Conservation (phyloP, 2,888 invertebrate genomes). For the Halictus quadricinctus region DNA sequence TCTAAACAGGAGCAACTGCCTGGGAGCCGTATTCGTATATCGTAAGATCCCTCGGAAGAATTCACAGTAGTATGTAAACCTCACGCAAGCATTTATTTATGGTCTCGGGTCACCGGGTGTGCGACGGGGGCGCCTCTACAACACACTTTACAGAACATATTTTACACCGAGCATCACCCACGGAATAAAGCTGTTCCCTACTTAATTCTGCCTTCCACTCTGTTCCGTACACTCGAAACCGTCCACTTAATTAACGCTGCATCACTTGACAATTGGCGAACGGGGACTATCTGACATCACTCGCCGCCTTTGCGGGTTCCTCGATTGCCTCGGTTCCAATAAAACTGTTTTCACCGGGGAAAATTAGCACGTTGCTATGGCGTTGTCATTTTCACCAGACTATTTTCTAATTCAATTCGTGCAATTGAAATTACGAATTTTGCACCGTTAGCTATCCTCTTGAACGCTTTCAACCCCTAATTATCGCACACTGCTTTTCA, state of each 20-base stretch:
- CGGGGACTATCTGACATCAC: slow-evolving; percentile 43
- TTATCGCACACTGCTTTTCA: background rate
- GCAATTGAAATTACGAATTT: background rate
- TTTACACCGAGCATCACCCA: slow-evolving; percentile 77
- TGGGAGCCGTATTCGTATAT: slow-evolving; percentile 32
- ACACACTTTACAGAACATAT: slow-evolving; percentile 70
- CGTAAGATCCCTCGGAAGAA: slow-evolving; percentile 57
- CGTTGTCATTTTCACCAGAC: background rate
- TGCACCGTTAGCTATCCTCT: background rate
- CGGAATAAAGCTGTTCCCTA: slow-evolving; percentile 77
- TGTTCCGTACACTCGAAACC: slow-evolving; percentile 58
- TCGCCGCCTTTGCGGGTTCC: slow-evolving; percentile 16
- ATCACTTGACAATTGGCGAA: slow-evolving; percentile 44
- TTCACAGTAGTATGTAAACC: slow-evolving; percentile 70
- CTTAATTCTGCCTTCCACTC: slow-evolving; percentile 63
- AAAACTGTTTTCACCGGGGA: background rate
- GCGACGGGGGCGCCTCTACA: slow-evolving; percentile 77
- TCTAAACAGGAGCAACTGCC: slow-evolving; percentile 22
- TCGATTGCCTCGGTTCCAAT: slow-evolving; percentile 1
- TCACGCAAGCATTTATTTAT: slow-evolving; percentile 80
- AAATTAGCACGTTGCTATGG: background rate
- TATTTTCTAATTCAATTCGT: background rate
- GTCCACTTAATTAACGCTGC: slow-evolving; percentile 45
- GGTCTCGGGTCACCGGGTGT: slow-evolving; percentile 80
- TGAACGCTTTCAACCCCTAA: no score